Base-by-base conservation (phyloP, 2,888 invertebrate species). In the Lochmaea capreae region DNA sequence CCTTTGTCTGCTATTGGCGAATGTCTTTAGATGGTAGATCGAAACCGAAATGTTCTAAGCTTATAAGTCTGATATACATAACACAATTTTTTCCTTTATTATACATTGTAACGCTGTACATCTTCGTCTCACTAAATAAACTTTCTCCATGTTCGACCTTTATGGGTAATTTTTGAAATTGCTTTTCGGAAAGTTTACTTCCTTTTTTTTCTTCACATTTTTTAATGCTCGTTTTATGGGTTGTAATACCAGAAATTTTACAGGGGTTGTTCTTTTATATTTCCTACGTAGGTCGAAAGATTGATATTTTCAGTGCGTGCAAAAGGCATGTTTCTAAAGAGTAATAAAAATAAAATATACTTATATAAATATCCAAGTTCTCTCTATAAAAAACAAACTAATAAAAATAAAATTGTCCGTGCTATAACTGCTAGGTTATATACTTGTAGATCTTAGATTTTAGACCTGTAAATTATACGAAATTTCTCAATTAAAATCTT, bases 91-190 rank as follows among this genome's bases (percentile, higher is more conserved):
- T 54, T 54, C 66, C 46, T 72, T 61, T 67, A 70, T 63, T 70
- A 77, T 75, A 78, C 78, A 71, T 67, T 74, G 67, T 74, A 79
- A 75, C 73, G 9, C 74, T 77, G 74, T 76, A 71, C 74, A 71
- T 71, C 73, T 69, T 75, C 72, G 69, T 74, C 73, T 59, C 57
- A 75, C 61, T 76, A 73, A 61, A 74, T 69, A 67, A 65, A 71
- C 72, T 71, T 46, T 74, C 57, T 46, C 26, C 18, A 33, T 61
- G 18, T 43, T 52, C 42, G 65, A 57, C 62, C 62, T 76, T 76
- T 73, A 75, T 43, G 72, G 72, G 61, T 69, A 62, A 67, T 75
- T 66, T 72, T 57, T 63, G 67, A 18, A 70, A 69, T 69, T 69
- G 63, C 63, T 63, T 59, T 63, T 69, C 69, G 69, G 69, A 62